Evolutionary conservation across 2,888 invertebrate species (phyloP), one percentile per base, ranked within the genome.

Genomic region (Deilephila porcellus): DNA sequence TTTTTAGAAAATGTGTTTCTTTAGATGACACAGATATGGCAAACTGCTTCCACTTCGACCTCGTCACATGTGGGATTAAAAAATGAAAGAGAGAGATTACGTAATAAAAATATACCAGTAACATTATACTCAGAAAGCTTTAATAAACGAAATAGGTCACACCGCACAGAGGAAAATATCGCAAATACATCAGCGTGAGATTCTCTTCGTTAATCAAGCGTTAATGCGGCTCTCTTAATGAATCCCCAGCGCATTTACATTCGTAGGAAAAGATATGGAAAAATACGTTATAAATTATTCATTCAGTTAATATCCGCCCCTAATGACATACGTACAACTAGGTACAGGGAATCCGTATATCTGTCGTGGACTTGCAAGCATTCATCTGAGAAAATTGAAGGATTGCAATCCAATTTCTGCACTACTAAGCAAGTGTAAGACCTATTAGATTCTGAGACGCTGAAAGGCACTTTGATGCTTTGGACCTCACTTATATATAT

Each of bases 371-470:
- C 37, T 64, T 64, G 37, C n/a, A 37, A 7, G 64, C 37, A 63
- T 63, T 63, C 62, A 63, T 63, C 62, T 63, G 62, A 63, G 32
- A 63, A 29, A 63, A 63, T 63, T 63, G 62, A 63, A 34, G 62
- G 34, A 63, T 34, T 63, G 62, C 32, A 17, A 63, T 63, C 6
- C n/a, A n/a, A 63, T 63, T 34, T 63, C 34, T 60, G 29, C 60
- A 29, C 29, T 17, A 56, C 56, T 7, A 56, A 56, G n/a, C n/a
- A 56, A 17, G n/a, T 56, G 5, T n/a, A 56, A n/a, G 56, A 56
- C 17, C n/a, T n/a, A 56, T 56, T 56, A n/a, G n/a, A 17, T 56
- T 14, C 14, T 45, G 45, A 45, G 45, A 45, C 14, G 45, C 45
- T 45, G 14, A 45, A 45, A 45, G 45, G 45, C 45, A 45, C 45